phyloP scores from a whole-genome alignment of 1,140 invertebrate genomes.

The Anthonomus grandis region DNA sequence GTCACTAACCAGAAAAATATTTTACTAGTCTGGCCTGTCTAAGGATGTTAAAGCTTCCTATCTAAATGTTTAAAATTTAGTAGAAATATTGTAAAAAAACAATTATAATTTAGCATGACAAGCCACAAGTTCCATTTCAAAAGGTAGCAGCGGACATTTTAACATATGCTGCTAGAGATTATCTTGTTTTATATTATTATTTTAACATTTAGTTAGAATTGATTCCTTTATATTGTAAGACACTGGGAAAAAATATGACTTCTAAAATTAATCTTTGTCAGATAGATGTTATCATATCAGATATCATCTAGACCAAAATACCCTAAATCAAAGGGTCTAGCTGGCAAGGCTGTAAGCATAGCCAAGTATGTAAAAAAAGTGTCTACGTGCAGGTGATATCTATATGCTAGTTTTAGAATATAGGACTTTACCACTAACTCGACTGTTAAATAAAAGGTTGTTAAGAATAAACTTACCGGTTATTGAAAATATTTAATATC shows the following conservation, averaged over 20 bases:
- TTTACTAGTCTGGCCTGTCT: too few species aligned
- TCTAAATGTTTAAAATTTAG: slow-evolving; percentile 15
- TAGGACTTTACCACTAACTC: background rate
- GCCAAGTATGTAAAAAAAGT: slow-evolving; percentile 33
- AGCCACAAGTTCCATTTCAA: slow-evolving; percentile 32
- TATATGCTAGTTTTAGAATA: too few species aligned
- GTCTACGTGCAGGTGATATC: slow-evolving; percentile 29
- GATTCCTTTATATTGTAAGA: slow-evolving; percentile 17
- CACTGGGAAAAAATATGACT: slow-evolving; percentile 21
- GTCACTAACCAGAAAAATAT: too few species aligned
- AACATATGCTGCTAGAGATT: slow-evolving; percentile 20
- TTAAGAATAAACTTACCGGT: background rate
- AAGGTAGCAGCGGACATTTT: slow-evolving; percentile 39
- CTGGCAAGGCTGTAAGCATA: slow-evolving; percentile 40
- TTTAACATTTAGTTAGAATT: slow-evolving; percentile 41
- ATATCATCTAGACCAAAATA: slow-evolving; percentile 46
- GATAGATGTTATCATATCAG: slow-evolving; percentile 41
- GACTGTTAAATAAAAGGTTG: background rate
- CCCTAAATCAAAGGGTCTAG: slow-evolving; percentile 43
- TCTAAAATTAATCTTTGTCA: slow-evolving; percentile 33
- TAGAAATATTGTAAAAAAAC: slow-evolving; percentile 11
- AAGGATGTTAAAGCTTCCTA: too few species aligned
- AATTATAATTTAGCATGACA: slow-evolving; percentile 8
- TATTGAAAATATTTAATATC: background rate
- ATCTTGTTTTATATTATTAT: slow-evolving; percentile 33